These are phyloP conservation scores for Lepetodrilus schrolli DNA, from an alignment of 2,888 invertebrate species.

Conservation along the genomic window DNA sequence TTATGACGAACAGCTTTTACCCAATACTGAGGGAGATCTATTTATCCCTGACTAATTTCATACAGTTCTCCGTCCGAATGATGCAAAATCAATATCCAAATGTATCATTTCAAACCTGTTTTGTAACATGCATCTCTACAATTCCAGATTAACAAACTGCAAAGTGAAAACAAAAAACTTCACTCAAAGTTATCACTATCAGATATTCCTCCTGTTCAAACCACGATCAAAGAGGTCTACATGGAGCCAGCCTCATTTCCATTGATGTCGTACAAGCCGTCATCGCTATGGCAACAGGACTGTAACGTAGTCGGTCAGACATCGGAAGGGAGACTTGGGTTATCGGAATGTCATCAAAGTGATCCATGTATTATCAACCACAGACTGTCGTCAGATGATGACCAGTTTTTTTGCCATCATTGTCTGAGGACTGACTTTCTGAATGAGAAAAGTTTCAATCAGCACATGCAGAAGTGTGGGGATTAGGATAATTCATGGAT, in stretches of 20 bases:
- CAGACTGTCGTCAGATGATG: neutral
- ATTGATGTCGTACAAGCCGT: neutral
- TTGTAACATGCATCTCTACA: neutral
- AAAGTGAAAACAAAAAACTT: neutral
- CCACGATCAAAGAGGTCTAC: neutral
- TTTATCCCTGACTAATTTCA: no score
- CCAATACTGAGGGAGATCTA: no score
- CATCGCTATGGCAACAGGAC: neutral
- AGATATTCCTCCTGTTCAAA: neutral
- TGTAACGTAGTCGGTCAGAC: neutral
- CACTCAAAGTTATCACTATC: no score
- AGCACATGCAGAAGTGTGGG: conserved; percentile 9
- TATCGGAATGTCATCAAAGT: neutral
- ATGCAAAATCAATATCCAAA: no score
- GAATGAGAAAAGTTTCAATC: conserved; percentile 4
- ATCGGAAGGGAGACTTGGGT: neutral
- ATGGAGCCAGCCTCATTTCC: neutral
- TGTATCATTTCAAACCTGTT: no score
- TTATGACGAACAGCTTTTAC: no score
- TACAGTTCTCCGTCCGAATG: no score
- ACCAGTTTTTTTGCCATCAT: conserved; percentile 1
- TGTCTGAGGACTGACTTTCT: conserved; percentile 7
- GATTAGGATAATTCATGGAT: neutral
- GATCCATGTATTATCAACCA: neutral
- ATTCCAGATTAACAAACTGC: neutral